phyloP scores from a whole-genome alignment of 2,888 invertebrate genomes.

The Meandrusa payeni region DNA sequence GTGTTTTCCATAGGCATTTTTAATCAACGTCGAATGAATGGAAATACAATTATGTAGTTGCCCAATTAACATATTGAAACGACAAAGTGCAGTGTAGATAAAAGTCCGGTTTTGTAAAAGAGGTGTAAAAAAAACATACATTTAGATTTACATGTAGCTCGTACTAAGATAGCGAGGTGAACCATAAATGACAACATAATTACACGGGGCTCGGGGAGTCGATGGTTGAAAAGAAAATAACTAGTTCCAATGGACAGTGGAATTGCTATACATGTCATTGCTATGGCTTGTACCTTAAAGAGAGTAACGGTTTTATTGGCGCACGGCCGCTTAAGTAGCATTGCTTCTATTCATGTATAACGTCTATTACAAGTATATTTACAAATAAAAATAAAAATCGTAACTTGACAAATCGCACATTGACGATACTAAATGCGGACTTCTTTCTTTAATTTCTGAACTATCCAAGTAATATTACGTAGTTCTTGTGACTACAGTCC shows the following conservation, averaged over 20 bases:
- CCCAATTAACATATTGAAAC: constrained; percentile 17
- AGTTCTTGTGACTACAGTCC: too few species aligned
- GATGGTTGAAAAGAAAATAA: constrained; percentile 10
- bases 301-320: neutral
- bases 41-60: constrained; percentile 1
- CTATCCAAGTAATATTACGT: too few species aligned
- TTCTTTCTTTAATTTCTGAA: too few species aligned
- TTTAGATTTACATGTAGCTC: constrained; percentile 8
- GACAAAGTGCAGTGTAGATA: constrained; percentile 17
- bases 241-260: neutral
- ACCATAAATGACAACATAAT: constrained; percentile 16
- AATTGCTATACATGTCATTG: neutral
- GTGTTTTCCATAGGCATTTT: constrained; percentile 3
- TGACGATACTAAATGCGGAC: too few species aligned
- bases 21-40: constrained; percentile 14
- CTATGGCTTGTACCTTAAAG: neutral
- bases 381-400: too few species aligned
- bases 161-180: constrained; percentile 4
- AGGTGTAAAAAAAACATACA: neutral
- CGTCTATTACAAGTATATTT: too few species aligned
- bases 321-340: neutral
- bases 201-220: neutral
- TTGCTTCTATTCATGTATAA: too few species aligned
- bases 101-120: constrained; percentile 15
- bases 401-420: too few species aligned